Conservation (phyloP, 2,888 invertebrate species). For the Netelia melanura region DNA sequence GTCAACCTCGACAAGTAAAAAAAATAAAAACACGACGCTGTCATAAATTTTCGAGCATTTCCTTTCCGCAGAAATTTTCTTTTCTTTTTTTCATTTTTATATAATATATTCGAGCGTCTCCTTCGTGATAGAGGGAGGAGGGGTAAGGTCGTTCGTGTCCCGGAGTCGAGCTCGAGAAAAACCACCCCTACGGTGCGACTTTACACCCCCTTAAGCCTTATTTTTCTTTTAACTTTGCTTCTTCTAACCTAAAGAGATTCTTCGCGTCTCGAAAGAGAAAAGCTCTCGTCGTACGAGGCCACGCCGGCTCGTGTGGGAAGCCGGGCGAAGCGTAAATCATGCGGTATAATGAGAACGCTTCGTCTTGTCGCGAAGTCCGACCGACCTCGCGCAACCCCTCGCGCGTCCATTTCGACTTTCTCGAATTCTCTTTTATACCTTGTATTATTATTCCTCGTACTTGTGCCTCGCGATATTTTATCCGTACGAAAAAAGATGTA, state of each 20-base stretch:
- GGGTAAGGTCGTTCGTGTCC: slow-evolving; percentile 33
- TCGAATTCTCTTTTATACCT: slow-evolving; percentile 71
- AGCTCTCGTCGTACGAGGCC: slow-evolving; percentile 74
- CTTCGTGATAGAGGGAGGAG: slow-evolving; percentile 2
- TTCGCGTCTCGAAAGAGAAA: slow-evolving; percentile 50
- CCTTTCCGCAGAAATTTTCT: slow-evolving; percentile 50
- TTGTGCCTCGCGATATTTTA: slow-evolving; percentile 25
- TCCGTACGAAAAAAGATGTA: no score
- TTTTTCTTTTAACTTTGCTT: slow-evolving; percentile 85
- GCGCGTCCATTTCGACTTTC: slow-evolving; percentile 76
- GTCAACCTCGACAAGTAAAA: slow-evolving; percentile 51
- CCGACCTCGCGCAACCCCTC: slow-evolving; percentile 73
- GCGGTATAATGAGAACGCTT: slow-evolving; percentile 84
- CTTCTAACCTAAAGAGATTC: slow-evolving; percentile 80
- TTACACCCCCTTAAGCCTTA: slow-evolving; percentile 84
- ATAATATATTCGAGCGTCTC: slow-evolving; percentile 76
- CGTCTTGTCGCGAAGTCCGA: slow-evolving; percentile 79
- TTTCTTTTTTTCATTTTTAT: slow-evolving; percentile 72
- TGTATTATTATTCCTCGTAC: slow-evolving; percentile 49
- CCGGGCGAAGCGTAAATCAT: slow-evolving; percentile 82
- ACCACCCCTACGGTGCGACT: slow-evolving; percentile 76
- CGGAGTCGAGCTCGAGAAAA: slow-evolving; percentile 26
- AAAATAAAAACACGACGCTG: background rate
- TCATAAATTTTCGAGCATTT: slow-evolving; percentile 66
- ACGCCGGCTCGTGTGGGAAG: slow-evolving; percentile 73